Evolutionary conservation across 2,888 invertebrate genomes (phyloP), one percentile per base, ranked within the genome.

Genomic region (Drosophila anomalata): DNA sequence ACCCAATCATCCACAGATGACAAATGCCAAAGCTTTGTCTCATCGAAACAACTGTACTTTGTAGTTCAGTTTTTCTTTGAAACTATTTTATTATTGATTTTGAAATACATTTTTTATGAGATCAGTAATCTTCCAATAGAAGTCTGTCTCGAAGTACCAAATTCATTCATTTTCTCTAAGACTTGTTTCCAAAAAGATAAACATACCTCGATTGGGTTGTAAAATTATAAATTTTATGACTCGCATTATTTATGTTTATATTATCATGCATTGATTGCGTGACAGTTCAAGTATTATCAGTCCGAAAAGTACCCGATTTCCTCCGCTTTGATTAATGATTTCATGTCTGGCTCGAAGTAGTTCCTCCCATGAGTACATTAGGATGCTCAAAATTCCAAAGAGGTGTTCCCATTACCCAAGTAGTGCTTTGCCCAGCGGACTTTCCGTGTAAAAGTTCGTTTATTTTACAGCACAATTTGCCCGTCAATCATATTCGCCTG

Each of bases 251-350:
- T 29, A 66, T 17, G 50, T 33, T 20, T 3, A 24, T 22, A 66
- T 47, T 47, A 39, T 9, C 65, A 65, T 66, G 65, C 67, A 29
- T 1, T 31, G 12, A 20, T 41, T 39, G 67, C 65, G 54, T 66
- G 67, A 46, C 52, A 20, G 24, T 24, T 41, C 17, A 26, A 12
- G 39, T 22, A 65, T 52, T 65, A 63, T 63, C 63, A 65, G 63
- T 36, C 24, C 29, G 6, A 11, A n/a, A n/a, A 44, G 5, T 22
- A 8, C 31, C 31, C 31, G 41, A 61, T 50, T 55, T 55, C 41
- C 8, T 17, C 9, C 20, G 20, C 41, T 42, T 20, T 33, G 41
- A 26, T 47, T 31, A 31, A 66, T 47, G 46, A 66, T 66, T 47
- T 39, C 22, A 65, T 65, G 44, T 65, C 66, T 31, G 50, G 31